A percentile compares a stretch with the other conserved stretches of the same genome.
Evolutionary conservation across 2,797 vertebrate species (phyloP).

Genomic region (Bovichtus variegatus): DNA sequence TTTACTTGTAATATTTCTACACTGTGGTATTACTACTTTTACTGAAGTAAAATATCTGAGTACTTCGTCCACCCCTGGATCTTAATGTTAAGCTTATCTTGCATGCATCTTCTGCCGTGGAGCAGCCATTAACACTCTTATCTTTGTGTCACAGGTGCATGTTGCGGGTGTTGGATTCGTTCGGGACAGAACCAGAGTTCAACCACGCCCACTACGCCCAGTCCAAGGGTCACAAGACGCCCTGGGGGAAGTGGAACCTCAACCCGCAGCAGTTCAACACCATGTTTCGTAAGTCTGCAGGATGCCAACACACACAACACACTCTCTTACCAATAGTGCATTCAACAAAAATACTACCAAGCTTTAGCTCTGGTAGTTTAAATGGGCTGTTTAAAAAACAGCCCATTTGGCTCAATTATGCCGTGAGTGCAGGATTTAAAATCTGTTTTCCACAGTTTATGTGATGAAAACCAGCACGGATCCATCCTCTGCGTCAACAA

Average conservation of each 20-base stretch:
- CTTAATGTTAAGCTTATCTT: background rate
- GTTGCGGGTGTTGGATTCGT: constrained; percentile 96
- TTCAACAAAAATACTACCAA: background rate
- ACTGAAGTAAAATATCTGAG: too few species aligned
- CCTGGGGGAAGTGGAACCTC: constrained; percentile 99
- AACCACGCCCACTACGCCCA: constrained; percentile 99
- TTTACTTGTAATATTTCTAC: too few species aligned
- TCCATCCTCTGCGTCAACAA: background rate
- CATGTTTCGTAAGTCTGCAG: constrained; percentile 96
- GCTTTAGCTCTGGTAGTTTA: background rate
- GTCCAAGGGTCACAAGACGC: constrained; percentile 98
- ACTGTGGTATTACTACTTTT: too few species aligned
- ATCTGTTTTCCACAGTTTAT: background rate
- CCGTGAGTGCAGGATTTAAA: constrained; percentile 2
- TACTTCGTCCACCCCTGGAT: too few species aligned
- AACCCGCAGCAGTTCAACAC: constrained; percentile 99
- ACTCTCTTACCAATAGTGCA: background rate
- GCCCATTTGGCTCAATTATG: background rate
- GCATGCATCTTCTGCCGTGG: background rate
- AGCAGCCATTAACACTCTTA: background rate
- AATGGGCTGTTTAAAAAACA: background rate
- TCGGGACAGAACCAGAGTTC: constrained; percentile 98
- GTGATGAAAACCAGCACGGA: background rate
- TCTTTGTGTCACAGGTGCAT: constrained; percentile 89
- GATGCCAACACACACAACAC: background rate